phyloP scores from a whole-genome alignment of 2,113 vertebrate genomes.

The Thamnophis sirtalis region DNA sequence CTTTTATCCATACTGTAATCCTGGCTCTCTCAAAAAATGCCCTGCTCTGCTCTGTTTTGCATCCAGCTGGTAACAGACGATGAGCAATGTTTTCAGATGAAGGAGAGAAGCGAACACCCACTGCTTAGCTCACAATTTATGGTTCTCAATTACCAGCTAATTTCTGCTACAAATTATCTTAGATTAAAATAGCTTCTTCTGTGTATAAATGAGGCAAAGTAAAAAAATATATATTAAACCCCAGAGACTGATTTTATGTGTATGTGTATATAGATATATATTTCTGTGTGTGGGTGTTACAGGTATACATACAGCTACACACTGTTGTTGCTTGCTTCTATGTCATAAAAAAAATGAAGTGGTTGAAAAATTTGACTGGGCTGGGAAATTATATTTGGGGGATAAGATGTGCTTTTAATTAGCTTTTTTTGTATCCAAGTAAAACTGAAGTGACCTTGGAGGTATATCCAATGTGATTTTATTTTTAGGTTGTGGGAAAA shows the following conservation, averaged over 20 bases:
- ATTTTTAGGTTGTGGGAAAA: background rate
- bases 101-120: background rate
- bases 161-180: conserved; percentile 27
- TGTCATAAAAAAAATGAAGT: conserved; percentile 27
- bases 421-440: conserved; percentile 33
- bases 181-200: conserved; percentile 11
- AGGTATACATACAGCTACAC: background rate
- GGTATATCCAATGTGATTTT: conserved; percentile 8
- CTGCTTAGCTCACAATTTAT: conserved; percentile 18
- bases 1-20: background rate
- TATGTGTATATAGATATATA: background rate
- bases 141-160: conserved; percentile 25
- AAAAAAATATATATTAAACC: background rate
- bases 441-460: conserved; percentile 15
- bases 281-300: background rate
- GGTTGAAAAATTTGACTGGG: background rate
- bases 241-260: background rate
- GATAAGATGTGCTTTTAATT: conserved; percentile 36
- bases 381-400: conserved; percentile 19
- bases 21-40: background rate
- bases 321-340: conserved; percentile 13
- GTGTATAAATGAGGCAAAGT: conserved; percentile 1
- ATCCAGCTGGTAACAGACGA: background rate
- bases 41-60: background rate
- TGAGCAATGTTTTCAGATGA: background rate